Evolutionary conservation across 1,140 invertebrate species (phyloP), one percentile per base, ranked within the genome.

Genomic region (Trichoplusia ni): DNA sequence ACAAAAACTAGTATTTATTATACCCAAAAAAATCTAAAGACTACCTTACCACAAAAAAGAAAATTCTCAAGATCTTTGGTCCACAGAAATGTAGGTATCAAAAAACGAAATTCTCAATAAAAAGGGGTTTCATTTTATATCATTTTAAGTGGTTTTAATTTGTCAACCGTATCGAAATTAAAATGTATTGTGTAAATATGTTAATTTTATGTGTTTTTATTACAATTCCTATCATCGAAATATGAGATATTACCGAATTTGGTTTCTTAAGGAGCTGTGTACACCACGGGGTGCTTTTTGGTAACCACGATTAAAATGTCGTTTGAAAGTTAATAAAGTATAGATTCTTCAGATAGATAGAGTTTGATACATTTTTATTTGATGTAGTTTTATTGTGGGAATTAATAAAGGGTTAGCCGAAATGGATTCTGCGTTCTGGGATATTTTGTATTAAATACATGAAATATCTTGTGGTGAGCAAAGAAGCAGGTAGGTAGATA

Each of bases 81-180:
- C 23, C 25, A 29, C 14, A n/a, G n/a, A n/a, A n/a, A 42, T 44
- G 44, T 56, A 5, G 14, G 1, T 2, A 9, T 23, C 11, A 33
- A 59, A 59, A 59, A 25, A 19, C 13, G 0, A 2, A 5, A 16
- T 2, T 53, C n/a, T 16, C 27, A 27, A 31, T 11, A 42, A 44
- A 59, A 59, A 59, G 35, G 40, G 56, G 19, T 59, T 11, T n/a
- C 37, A 51, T 62, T 70, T 77, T 42, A 81, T 69, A 66, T 76
- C 68, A 69, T 72, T 58, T 73, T 76, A 79, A 82, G 40, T 64
- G 68, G 60, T 66, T 67, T 74, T 71, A 72, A 82, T 84, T 84
- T 82, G 82, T 84, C 79, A 84, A 64, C 71, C 82, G 63, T 81
- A 69, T 63, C 79, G 53, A 82, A 81, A 82, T 79, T 74, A 70